Conservation (phyloP, 2,888 invertebrate genomes). For the Oscheius sp. region DNA sequence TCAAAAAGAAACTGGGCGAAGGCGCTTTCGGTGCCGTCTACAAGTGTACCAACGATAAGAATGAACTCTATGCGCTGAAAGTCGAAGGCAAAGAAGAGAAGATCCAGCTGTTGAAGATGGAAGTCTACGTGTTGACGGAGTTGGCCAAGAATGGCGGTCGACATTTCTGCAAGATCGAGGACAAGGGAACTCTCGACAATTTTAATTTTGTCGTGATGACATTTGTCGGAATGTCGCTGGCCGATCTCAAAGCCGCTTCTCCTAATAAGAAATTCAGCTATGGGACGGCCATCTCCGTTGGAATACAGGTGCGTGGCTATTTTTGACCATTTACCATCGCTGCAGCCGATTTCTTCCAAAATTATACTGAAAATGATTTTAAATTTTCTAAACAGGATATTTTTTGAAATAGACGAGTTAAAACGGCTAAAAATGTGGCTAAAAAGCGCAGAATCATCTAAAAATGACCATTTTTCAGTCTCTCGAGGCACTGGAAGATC, state of each 20-base stretch:
- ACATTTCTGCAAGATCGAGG: slow-evolving; percentile 70
- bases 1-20: slow-evolving; percentile 66
- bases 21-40: slow-evolving; percentile 69
- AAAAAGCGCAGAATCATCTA: too few relatives aligned
- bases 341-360: too few relatives aligned
- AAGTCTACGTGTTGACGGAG: slow-evolving; percentile 67
- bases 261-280: slow-evolving; percentile 56
- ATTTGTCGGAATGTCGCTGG: slow-evolving; percentile 63
- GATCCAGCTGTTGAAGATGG: slow-evolving; percentile 69
- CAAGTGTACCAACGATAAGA: slow-evolving; percentile 60
- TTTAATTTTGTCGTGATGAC: slow-evolving; percentile 72
- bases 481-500: slow-evolving; percentile 64
- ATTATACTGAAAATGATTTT: too few relatives aligned
- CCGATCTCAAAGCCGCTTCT: slow-evolving; percentile 47
- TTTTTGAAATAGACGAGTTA: too few relatives aligned
- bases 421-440: too few relatives aligned
- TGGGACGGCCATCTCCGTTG: slow-evolving; percentile 62
- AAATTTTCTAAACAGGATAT: too few relatives aligned
- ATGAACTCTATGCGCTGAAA: slow-evolving; percentile 63
- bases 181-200: slow-evolving; percentile 64
- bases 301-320: slow-evolving; percentile 39
- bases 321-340: too few relatives aligned
- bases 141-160: slow-evolving; percentile 63
- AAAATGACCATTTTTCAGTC: background rate
- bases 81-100: slow-evolving; percentile 63